These are phyloP conservation scores for Pterocles orientalis DNA, from an alignment of 2,113 vertebrate genomes.

Conservation along the genomic window DNA sequence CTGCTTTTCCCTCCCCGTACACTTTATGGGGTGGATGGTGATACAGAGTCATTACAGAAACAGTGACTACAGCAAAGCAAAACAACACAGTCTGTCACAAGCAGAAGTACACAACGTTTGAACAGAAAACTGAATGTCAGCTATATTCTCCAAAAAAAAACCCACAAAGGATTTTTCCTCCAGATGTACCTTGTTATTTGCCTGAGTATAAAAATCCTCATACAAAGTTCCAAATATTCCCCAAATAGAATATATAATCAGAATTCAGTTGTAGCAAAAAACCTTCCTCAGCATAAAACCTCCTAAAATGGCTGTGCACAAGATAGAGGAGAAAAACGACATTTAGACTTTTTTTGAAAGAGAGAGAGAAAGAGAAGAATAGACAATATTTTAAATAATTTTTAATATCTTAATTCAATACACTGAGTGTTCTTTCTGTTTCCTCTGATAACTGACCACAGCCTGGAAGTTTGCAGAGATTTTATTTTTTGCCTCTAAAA, in stretches of 20 bases:
- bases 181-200: background rate
- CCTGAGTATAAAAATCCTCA: background rate
- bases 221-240: background rate
- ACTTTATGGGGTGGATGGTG: background rate
- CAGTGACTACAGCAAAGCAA: background rate
- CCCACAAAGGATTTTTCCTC: background rate
- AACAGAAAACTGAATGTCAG: background rate
- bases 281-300: background rate
- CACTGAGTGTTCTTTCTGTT: background rate
- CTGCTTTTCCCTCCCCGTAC: background rate
- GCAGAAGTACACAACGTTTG: background rate
- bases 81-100: background rate
- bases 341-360: background rate
- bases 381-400: background rate
- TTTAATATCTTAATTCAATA: background rate
- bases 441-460: background rate
- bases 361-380: background rate
- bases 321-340: background rate
- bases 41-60: background rate
- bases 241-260: background rate
- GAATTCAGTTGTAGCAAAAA: background rate
- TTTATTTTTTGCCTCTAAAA: background rate
- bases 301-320: slow-evolving; percentile 19
- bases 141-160: background rate
- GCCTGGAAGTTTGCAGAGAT: background rate